Evolutionary conservation across 2,888 invertebrate genomes (phyloP), one percentile per base, ranked within the genome.

Genomic region (Zaprionus obscuricornis): DNA sequence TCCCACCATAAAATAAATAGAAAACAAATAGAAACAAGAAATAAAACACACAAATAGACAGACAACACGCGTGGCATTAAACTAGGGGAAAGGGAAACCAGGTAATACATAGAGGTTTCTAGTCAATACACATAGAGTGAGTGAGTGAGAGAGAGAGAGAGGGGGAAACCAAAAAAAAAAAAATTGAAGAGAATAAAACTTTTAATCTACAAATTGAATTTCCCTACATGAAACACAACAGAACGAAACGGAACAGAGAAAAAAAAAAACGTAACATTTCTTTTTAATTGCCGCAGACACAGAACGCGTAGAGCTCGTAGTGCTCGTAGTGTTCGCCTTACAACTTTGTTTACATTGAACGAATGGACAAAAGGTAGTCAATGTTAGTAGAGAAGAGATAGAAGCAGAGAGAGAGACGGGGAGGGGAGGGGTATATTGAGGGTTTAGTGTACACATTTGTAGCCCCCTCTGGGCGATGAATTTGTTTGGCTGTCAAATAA

Each of bases 401-500:
- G 11, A 45, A 20, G 29, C 24, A 42, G 29, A 24, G 10, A 43
- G 16, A 2, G 24, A 13, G 13, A 8, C 33, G 37, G n/a, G 13
- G 27, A 0, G 11, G 26, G 17, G 17, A 10, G 39, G 3, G 39
- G n/a, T 14, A 24, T n/a, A n/a, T n/a, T n/a, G 24, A 8, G 17
- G 16, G 34, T 8, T n/a, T 18, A 20, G 16, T 20, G 14, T 4
- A 18, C 51, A 50, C 54, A 60, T 68, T 69, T 67, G 66, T 69
- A 50, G 71, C 71, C 83, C 59, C n/a, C n/a, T n/a, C 55, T 51
- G 68, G 68, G 78, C 74, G 62, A 74, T 57, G 71, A 71, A 83
- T 79, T 83, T 79, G 78, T 83, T 69, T 74, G 74, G 40, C 81
- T 83, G 78, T 83, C 78, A 79, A 83, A 79, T 83, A 79, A 83